Base-by-base conservation (phyloP, 2,888 invertebrate genomes). In the Noctua pronuba region DNA sequence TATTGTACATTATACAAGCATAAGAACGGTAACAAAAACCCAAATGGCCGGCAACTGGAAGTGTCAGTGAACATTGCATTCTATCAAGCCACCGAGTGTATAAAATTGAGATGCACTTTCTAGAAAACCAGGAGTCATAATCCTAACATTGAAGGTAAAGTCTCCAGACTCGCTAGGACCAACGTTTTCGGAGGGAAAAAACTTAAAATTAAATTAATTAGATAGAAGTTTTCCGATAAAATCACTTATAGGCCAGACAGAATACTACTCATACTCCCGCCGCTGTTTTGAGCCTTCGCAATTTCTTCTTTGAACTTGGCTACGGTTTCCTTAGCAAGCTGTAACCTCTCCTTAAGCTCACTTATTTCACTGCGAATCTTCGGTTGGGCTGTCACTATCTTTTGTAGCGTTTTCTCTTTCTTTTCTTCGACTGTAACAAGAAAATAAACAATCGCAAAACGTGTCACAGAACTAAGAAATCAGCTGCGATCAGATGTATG, bases 291-390 rank as follows among this genome's bases (percentile, higher is more conserved):
- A 41, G 95, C 31, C 82, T 95, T 96, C 7, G 95, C 92, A 60
- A 98, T 97, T 95, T 98, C 98, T 44, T 97, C 97, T 92, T 98
- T 98, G 90, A 98, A 98, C 89, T 98, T 98, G 0, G 98, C 96
- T 77, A 99, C 98, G 0, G 98, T 98, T 92, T 99, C 99, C 88
- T 98, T 98, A 0, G 99, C 98, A 41, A 98, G 94, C 88, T 98
- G 98, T 21, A 99, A 93, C 90, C 98, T 98, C 82, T 99, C 98
- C 90, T 99, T 99, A 1, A 99, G 95, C n/a, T 98, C 98, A 3
- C 97, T 95, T 74, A 99, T 99, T 93, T 99, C 99, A 52, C 96
- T 95, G 81, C 98, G 97, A 3, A 99, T 98, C 93, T 98, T 99
- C 49, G 97, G 97, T 92, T 98, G 98, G 0, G 98, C 98, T 55